A percentile compares a stretch with the other conserved stretches of the same genome.
Conservation (phyloP, 2,113 vertebrate genomes). For the Fulica atra region DNA sequence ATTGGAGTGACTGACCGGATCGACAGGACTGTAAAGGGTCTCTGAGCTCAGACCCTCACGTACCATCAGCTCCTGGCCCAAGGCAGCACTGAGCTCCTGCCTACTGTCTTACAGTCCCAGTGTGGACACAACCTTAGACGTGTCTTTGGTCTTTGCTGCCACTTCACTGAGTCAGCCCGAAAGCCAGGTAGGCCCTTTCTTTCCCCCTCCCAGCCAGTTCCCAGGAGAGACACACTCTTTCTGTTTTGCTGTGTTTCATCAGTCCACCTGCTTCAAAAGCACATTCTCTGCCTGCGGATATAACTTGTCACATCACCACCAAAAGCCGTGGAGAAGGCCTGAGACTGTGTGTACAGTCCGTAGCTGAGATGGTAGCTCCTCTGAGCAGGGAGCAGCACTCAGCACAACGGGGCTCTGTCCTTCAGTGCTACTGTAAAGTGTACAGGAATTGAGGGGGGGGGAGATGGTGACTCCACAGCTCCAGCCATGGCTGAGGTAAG, state of each 20-base stretch:
- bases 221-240: background rate
- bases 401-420: background rate
- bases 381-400: background rate
- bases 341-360: background rate
- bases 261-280: constrained; percentile 1
- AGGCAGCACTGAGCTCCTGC: background rate
- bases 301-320: background rate
- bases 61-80: background rate
- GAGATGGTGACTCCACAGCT: background rate
- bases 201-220: background rate
- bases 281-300: background rate
- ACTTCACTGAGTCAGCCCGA: background rate
- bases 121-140: background rate
- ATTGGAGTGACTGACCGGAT: background rate
- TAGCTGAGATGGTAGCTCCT: background rate
- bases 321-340: background rate
- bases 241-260: background rate
- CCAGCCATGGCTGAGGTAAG: background rate
- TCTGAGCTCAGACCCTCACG: background rate
- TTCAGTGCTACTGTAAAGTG: fast-evolving
- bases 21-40: background rate
- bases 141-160: background rate
- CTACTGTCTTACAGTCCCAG: background rate
- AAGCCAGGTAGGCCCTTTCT: background rate
- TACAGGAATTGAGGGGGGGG: background rate